Conservation (phyloP, 2,113 vertebrate genomes). For the Engystomops pustulosus region DNA sequence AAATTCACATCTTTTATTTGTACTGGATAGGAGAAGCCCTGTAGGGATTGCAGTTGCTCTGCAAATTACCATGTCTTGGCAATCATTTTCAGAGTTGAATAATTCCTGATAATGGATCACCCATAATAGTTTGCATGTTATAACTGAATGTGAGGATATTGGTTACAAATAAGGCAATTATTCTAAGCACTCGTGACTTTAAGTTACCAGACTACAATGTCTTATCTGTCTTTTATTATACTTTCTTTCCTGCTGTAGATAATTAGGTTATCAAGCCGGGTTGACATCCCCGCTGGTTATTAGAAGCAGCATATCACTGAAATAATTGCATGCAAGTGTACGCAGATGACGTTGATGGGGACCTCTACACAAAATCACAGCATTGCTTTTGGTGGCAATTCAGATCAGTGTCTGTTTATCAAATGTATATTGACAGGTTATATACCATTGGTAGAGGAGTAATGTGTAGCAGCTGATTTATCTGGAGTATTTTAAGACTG, state of each 20-base stretch:
- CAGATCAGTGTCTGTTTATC: background rate
- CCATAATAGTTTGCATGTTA: slow-evolving; percentile 24
- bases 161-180: slow-evolving; percentile 36
- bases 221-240: slow-evolving; percentile 6
- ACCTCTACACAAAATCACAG: background rate
- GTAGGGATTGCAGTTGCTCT: slow-evolving; percentile 21
- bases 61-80: slow-evolving; percentile 20
- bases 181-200: slow-evolving; percentile 19
- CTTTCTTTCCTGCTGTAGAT: slow-evolving; percentile 1
- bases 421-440: no score
- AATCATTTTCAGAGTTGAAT: slow-evolving; percentile 35
- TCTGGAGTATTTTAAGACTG: no score
- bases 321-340: background rate
- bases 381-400: background rate
- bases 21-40: background rate
- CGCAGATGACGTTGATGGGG: background rate
- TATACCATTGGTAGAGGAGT: no score
- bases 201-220: slow-evolving; percentile 32
- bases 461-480: no score
- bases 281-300: background rate
- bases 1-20: slow-evolving; percentile 13
- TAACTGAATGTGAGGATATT: background rate
- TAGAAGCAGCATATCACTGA: background rate
- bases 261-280: slow-evolving; percentile 41
- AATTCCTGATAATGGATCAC: slow-evolving; percentile 26